These are phyloP conservation scores for Scaptomyza caliginosa DNA, from an alignment of 2,888 invertebrate genomes.

Conservation along the genomic window DNA sequence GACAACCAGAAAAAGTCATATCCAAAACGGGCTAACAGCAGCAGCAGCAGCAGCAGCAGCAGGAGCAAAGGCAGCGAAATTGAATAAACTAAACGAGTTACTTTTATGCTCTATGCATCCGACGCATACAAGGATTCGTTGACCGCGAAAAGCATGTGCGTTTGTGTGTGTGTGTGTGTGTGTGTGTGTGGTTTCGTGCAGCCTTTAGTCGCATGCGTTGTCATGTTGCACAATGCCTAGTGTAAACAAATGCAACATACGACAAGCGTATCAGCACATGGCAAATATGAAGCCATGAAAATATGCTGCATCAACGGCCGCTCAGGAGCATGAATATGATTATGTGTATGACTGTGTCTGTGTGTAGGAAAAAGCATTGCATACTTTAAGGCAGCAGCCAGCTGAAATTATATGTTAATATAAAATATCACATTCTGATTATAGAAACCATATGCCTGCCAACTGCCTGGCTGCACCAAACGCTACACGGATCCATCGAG, in stretches of 20 bases:
- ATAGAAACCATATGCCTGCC: slow-evolving; percentile 96
- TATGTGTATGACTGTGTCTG: neutral
- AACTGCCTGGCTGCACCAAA: slow-evolving; percentile 93
- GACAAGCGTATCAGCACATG: slow-evolving; percentile 54
- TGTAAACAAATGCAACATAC: slow-evolving; percentile 57
- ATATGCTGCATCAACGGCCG: slow-evolving; percentile 4
- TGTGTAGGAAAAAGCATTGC: slow-evolving; percentile 49
- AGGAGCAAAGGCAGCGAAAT: slow-evolving; percentile 51
- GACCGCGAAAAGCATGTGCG: slow-evolving; percentile 2
- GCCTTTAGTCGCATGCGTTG: slow-evolving; percentile 12
- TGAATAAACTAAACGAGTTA: slow-evolving; percentile 77
- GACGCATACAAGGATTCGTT: slow-evolving; percentile 38
- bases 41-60: neutral
- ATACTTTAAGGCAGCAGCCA: slow-evolving; percentile 47
- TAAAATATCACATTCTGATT: slow-evolving; percentile 19
- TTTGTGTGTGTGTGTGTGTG: neutral
- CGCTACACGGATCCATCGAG: slow-evolving; percentile 98
- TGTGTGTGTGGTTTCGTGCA: slow-evolving; percentile 1
- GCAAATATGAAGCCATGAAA: slow-evolving; percentile 44
- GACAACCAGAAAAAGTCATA: slow-evolving; percentile 40
- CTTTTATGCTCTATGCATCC: slow-evolving; percentile 52
- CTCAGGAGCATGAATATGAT: neutral
- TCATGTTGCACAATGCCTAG: slow-evolving; percentile 30
- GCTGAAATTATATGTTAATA: slow-evolving; percentile 24
- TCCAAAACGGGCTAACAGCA: slow-evolving; percentile 20